phyloP scores from a whole-genome alignment of 1,140 invertebrate genomes.

The Pseudomyrmex flavicornis region DNA sequence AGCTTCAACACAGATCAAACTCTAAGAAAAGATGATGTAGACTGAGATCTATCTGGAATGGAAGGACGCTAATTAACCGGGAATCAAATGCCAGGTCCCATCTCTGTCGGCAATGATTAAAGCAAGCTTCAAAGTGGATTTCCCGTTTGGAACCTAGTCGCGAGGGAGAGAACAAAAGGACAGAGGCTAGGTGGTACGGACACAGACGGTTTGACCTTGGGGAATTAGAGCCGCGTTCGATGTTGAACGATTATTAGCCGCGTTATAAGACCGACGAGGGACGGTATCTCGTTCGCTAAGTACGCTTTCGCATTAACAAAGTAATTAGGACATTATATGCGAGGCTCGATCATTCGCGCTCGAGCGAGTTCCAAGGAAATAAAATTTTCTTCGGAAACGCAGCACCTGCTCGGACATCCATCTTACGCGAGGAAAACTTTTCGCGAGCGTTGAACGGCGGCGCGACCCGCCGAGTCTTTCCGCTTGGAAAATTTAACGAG shows the following conservation, averaged over 20 bases:
- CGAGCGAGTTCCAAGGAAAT: constrained; percentile 23
- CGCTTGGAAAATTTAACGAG: constrained; percentile 16
- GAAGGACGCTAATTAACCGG: constrained; percentile 61
- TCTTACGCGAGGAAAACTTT: constrained; percentile 42
- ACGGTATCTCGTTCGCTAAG: background rate
- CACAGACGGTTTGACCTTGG: background rate
- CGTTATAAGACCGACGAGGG: background rate
- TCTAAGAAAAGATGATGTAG: constrained; percentile 44
- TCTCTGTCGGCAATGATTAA: constrained; percentile 1
- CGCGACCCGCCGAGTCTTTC: background rate
- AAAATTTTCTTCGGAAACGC: constrained; percentile 36
- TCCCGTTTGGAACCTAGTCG: constrained; percentile 37
- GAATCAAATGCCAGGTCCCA: constrained; percentile 62
- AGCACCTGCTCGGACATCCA: constrained; percentile 48
- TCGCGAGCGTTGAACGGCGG: background rate
- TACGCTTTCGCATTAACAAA: constrained; percentile 23
- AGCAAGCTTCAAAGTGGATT: constrained; percentile 42
- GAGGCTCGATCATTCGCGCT: constrained; percentile 40
- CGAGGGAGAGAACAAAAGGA: constrained; percentile 46
- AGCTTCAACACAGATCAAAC: constrained; percentile 21
- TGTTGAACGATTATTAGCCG: constrained; percentile 31
- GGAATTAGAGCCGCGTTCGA: background rate
- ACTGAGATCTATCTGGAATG: constrained; percentile 43
- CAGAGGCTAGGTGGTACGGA: background rate
- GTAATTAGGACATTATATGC: constrained; percentile 28